Base-by-base conservation (phyloP, 2,888 invertebrate species). In the Automeris io region DNA sequence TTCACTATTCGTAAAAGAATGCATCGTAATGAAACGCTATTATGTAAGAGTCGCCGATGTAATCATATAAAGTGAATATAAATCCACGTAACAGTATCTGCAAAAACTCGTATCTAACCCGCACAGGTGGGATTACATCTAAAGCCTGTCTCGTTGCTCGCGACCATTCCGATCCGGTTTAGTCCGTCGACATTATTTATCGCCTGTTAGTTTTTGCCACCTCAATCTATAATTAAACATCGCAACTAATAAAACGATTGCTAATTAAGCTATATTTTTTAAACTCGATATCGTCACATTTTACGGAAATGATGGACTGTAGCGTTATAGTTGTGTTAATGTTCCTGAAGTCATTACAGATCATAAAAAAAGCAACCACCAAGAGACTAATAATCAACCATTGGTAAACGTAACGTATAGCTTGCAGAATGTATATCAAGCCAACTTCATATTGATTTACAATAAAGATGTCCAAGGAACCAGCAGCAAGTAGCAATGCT, bases 21-120 rank as follows among this genome's bases (percentile, higher is more conserved):
- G 21, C 8, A 2, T 6, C 29, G 19, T 6, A 29, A 16, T 16
- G 4, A 5, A 29, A 29, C 29, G 12, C 2, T 11, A 21, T 22
- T 13, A 33, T 33, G 8, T 19, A 8, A 33, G 12, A 13, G 19
- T 2, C 8, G 16, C 8, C 29, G 11, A 16, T 16, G 16, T 29
- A 16, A 29, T 33, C 19, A 21, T 21, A 33, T 21, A 13, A 33
- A 19, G 18, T 21, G 12, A 21, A 19, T n/a, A 33, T 9, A 33
- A 33, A 18, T 11, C 12, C 19, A 33, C 3, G 16, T 16, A 29
- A 29, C 13, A 26, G 16, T 19, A 11, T 19, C 33, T 33, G 56
- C 63, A 77, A 80, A 79, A 79, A 81, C 73, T 76, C 56, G 71
- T 54, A 68, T 59, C 61, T 29, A 29, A n/a, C 29, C n/a, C 9